phyloP scores from a whole-genome alignment of 2,113 vertebrate species.

The Danionella cerebrum region DNA sequence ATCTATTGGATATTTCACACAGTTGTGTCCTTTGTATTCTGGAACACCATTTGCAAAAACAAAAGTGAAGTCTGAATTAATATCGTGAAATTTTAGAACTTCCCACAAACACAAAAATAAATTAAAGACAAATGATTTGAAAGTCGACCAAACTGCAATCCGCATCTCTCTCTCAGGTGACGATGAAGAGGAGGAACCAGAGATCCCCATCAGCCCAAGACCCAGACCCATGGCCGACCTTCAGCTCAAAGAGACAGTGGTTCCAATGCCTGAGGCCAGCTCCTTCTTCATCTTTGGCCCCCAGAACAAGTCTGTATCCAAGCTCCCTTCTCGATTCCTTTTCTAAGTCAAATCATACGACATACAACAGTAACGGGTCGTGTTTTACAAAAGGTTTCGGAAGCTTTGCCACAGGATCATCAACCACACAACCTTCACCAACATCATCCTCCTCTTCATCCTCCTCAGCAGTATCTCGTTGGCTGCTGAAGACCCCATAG shows the following conservation, averaged over 20 bases:
- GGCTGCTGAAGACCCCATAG: conserved; percentile 94
- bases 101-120: no score
- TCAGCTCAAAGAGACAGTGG: conserved; percentile 92
- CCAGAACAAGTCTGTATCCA: conserved; percentile 91
- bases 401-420: conserved; percentile 89
- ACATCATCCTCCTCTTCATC: conserved; percentile 97
- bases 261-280: conserved; percentile 91
- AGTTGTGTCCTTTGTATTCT: no score
- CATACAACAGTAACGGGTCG: not conserved
- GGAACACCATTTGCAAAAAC: no score
- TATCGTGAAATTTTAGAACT: no score
- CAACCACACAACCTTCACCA: conserved; percentile 95
- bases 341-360: no score
- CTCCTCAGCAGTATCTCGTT: conserved; percentile 94
- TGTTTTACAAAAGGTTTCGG: conserved; percentile 67
- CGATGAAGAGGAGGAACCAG: conserved; percentile 92
- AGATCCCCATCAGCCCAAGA: conserved; percentile 85
- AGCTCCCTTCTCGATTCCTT: no score
- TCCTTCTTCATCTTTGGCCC: conserved; percentile 96
- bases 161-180: conserved; percentile 66
- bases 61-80: no score
- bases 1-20: no score
- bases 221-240: conserved; percentile 92
- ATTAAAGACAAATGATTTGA: no score
- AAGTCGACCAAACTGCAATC: not conserved